Base-by-base conservation (phyloP, 1,140 invertebrate species). In the Trichomalopsis sarcophagae region DNA sequence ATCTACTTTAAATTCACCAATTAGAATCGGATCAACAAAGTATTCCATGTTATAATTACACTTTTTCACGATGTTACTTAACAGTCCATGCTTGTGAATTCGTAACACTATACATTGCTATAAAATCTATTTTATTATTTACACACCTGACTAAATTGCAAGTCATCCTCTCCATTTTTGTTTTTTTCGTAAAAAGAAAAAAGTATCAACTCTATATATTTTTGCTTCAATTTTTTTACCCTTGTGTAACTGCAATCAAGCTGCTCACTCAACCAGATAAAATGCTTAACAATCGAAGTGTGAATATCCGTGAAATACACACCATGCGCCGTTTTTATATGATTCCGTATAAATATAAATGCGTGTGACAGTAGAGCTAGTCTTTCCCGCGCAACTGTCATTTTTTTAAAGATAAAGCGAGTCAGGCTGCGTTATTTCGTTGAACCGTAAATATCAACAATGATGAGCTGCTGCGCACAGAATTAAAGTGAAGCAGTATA, bases 191-290 rank as follows among this genome's bases (percentile, higher is more conserved):
- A 44, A 7, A 44, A 44, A 44, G 40, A 7, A 44, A 44, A 21
- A 62, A 62, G n/a, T 71, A 71, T 33, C 2, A 10, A 71, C 68
- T 11, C 23, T 71, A 4, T 69, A 5, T 27, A 36, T 69, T 27
- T 27, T 27, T 71, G 66, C 11, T n/a, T 69, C 9, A 9, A 27
- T 3, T 27, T 75, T 30, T 36, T 75, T 44, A 75, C 40, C 21
- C 44, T 44, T 44, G 21, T 10, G 13, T n/a, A 40, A 44, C 30
- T n/a, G 73, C 36, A 75, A 75, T 75, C 30, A 75, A 75, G 9
- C 36, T 75, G 36, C n/a, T 75, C 33, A 75, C 36, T 44, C 2
- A 75, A 36, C 73, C 73, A 75, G 6, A 40, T 75, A 44, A 75
- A 75, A 40, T 33, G 30, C 36, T 10, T 14, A 75, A 11, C 14